Conservation (phyloP, 1,140 invertebrate genomes). For the Artemia franciscana region DNA sequence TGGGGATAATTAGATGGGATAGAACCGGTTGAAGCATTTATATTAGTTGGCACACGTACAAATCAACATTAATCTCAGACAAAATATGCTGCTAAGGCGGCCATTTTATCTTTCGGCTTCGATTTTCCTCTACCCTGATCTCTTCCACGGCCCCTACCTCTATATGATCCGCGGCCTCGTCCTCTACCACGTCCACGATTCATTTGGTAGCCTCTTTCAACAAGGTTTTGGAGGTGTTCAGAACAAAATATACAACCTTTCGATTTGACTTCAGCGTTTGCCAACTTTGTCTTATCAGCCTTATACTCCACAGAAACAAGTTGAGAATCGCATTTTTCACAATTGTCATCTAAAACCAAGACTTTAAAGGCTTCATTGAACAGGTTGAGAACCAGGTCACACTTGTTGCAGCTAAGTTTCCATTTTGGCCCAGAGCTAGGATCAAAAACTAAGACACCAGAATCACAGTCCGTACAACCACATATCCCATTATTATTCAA, state of each 20-base stretch:
- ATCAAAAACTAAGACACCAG: slow-evolving; percentile 75
- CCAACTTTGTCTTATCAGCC: slow-evolving; percentile 59
- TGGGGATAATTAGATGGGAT: too few relatives aligned
- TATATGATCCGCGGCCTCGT: slow-evolving; percentile 20
- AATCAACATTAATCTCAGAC: slow-evolving; percentile 43
- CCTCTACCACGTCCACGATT: slow-evolving; percentile 21
- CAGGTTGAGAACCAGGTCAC: slow-evolving; percentile 79
- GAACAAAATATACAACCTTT: slow-evolving; percentile 86
- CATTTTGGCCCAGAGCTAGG: slow-evolving; percentile 80
- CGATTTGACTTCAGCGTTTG: slow-evolving; percentile 54
- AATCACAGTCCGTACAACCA: slow-evolving; percentile 68
- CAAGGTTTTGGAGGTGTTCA: slow-evolving; percentile 42
- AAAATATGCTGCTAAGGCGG: slow-evolving; percentile 75
- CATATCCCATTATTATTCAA: slow-evolving; percentile 67
- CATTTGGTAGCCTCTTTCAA: slow-evolving; percentile 69
- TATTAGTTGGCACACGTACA: too few relatives aligned
- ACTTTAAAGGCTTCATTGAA: slow-evolving; percentile 86
- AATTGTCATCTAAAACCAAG: slow-evolving; percentile 39
- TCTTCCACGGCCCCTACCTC: slow-evolving; percentile 25
- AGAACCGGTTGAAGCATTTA: too few relatives aligned
- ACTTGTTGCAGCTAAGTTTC: slow-evolving; percentile 87
- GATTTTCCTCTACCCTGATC: slow-evolving; percentile 28
- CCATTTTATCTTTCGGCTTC: slow-evolving; percentile 80
- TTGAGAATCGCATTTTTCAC: slow-evolving; percentile 68
- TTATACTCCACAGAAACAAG: slow-evolving; percentile 65